Evolutionary conservation across 2,113 vertebrate species (phyloP), one percentile per base, ranked within the genome.

Genomic region (Asarcornis scutulata): DNA sequence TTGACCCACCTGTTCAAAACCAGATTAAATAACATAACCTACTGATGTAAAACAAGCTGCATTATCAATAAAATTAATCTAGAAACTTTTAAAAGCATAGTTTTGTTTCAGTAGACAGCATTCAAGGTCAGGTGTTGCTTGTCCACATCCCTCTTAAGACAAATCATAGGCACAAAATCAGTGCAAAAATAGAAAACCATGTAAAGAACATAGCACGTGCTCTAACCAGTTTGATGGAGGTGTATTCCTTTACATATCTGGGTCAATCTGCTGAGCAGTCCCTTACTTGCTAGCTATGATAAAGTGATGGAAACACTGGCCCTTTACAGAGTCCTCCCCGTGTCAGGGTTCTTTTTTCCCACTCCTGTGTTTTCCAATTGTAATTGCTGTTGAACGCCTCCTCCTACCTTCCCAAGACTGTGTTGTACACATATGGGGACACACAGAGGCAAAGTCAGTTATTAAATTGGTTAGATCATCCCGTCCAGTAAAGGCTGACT

Each of bases 351-450:
- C 21, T 64, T 81, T 64, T 81, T 32, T 27, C 14, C 52, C 52
- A 23, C 23, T 34, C 20, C 18, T 2, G 6, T 31, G 53, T 21
- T 58, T 56, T 53, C 12, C 23, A 46, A 13, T 64, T 80, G 62
- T 42, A 42, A 17, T 81, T 58, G 53, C 42, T 60, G 14, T 34
- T 78, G 15, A 77, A 46, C 29, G 15, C 21, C 31, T 64, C 2
- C 1, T 26, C 2, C 1, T 26, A 1, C 26, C 18, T 77, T 72
- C 34, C 13, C 22, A 55, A 44, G 11, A 48, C 15, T 9, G 27
- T 10, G 9, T 0, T 25, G 13, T 27, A 9, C 11, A n/a, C 9
- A 9, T 59, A 29, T 3, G 2, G 21, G 16, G 68, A 38, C 23
- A 63, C 7, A 9, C 13, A 34, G 1, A 4, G 38, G 34, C 10